These are phyloP conservation scores for Aulostomus chinensis DNA, from an alignment of 2,797 vertebrate genomes.

Conservation along the genomic window DNA sequence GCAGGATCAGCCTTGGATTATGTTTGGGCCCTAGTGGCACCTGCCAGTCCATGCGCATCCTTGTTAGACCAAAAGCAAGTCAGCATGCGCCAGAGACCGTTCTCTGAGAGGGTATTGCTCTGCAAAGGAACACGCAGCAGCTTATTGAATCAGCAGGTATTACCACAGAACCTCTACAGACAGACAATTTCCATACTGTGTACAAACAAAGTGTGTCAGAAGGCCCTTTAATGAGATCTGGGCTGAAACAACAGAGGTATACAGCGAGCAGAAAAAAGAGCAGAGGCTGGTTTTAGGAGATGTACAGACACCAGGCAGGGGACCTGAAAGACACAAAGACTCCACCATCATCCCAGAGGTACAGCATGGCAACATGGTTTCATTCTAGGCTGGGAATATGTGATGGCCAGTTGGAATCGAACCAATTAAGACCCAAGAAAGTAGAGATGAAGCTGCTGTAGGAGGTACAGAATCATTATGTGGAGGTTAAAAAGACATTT, in stretches of 20 bases:
- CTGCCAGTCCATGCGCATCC: conserved; percentile 50
- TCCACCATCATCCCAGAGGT: conserved; percentile 8
- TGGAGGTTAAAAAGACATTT: conserved; percentile 35
- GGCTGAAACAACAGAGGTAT: conserved; percentile 19
- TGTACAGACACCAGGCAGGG: conserved; percentile 17
- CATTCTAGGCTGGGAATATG: conserved; percentile 1
- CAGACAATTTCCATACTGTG: conserved; percentile 38
- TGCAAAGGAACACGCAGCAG: conserved; percentile 37
- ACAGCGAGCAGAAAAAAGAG: conserved; percentile 29
- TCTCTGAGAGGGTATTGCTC: conserved; percentile 42
- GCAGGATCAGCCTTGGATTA: conserved; percentile 58
- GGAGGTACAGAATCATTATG: conserved; percentile 7
- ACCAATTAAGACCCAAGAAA: conserved; percentile 29
- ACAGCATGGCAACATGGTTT: conserved; percentile 29
- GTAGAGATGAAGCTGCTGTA: conserved; percentile 11
- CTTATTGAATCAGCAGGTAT: conserved; percentile 57
- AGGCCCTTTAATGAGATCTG: conserved; percentile 40
- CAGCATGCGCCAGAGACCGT: conserved; percentile 58
- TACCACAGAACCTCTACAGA: conserved; percentile 37
- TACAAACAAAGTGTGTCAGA: conserved; percentile 15
- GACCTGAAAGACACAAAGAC: conserved; percentile 5
- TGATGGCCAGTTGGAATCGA: conserved; percentile 5
- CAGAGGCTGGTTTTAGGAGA: conserved; percentile 15
- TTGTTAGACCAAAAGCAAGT: conserved; percentile 64
- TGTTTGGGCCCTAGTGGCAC: conserved; percentile 27